Percentiles rank a stretch among this genome's conserved stretches.
These are phyloP conservation scores for Acholoe squamosa DNA, from an alignment of 2,888 invertebrate genomes.

Conservation along the genomic window DNA sequence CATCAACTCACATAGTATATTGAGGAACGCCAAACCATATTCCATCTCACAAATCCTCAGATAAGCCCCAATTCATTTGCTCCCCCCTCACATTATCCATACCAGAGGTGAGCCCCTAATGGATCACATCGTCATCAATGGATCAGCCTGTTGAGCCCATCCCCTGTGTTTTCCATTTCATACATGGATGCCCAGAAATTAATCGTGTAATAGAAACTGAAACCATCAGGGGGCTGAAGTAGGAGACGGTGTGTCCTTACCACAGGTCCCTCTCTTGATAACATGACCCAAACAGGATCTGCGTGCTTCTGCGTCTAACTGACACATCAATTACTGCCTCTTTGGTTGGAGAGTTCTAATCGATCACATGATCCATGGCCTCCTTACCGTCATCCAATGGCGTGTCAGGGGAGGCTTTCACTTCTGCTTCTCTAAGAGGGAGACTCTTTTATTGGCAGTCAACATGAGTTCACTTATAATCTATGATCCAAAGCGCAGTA, in stretches of 20 bases:
- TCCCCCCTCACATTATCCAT: too few relatives aligned
- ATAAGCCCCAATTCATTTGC: too few relatives aligned
- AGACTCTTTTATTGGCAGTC: too few relatives aligned
- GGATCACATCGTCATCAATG: too few relatives aligned
- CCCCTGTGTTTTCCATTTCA: not conserved
- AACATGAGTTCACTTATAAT: too few relatives aligned
- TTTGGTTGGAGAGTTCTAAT: conserved; percentile 46
- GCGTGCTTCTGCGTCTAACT: conserved; percentile 1
- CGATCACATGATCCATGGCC: conserved; percentile 29
- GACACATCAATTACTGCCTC: conserved; percentile 51
- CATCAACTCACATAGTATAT: too few relatives aligned
- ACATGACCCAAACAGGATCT: not conserved
- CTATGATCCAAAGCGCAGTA: too few relatives aligned
- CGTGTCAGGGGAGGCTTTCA: not conserved
- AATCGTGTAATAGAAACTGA: not conserved
- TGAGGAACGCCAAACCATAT: too few relatives aligned
- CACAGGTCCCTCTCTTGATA: not conserved
- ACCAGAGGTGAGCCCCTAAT: too few relatives aligned
- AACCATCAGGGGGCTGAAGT: not conserved
- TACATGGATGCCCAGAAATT: not conserved
- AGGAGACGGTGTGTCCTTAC: not conserved
- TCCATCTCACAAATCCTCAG: too few relatives aligned
- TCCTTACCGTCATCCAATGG: not conserved
- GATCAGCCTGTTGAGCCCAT: not conserved
- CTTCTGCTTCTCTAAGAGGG: too few relatives aligned